Evolutionary conservation across 2,888 invertebrate genomes (phyloP).

Genomic region (Muschampia plurimacula): DNA sequence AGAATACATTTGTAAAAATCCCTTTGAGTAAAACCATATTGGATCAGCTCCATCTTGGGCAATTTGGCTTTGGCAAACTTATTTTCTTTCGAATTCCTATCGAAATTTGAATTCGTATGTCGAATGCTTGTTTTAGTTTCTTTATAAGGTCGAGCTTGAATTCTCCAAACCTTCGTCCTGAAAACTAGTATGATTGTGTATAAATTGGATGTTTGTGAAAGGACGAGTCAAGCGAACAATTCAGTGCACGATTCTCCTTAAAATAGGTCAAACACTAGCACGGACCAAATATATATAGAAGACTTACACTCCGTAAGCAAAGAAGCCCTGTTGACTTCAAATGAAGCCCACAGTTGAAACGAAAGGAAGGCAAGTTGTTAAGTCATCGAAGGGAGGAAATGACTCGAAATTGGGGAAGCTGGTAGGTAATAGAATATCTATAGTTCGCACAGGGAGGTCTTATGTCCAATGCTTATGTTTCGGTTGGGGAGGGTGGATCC

Average conservation of each 20-base stretch:
- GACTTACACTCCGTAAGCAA: background rate
- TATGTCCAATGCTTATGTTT: too few species aligned
- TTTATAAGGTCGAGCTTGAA: slow-evolving; percentile 12
- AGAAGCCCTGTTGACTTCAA: background rate
- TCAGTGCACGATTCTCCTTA: slow-evolving; percentile 30
- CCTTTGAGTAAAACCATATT: background rate
- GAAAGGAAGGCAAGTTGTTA: too few species aligned
- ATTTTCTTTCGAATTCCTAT: slow-evolving; percentile 20
- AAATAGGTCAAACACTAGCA: slow-evolving; percentile 26
- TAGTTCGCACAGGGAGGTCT: too few species aligned
- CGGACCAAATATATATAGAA: background rate
- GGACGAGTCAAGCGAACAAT: slow-evolving; percentile 33
- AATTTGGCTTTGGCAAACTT: slow-evolving; percentile 18
- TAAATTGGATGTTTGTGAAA: slow-evolving; percentile 38
- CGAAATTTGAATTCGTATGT: slow-evolving; percentile 20
- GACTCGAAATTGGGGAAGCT: too few species aligned
- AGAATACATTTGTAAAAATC: background rate
- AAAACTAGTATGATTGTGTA: slow-evolving; percentile 36
- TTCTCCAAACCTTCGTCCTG: slow-evolving; percentile 15
- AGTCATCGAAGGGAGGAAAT: too few species aligned
- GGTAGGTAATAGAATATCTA: too few species aligned
- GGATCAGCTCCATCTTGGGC: slow-evolving; percentile 9
- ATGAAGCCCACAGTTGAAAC: background rate
- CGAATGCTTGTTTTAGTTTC: slow-evolving; percentile 30
- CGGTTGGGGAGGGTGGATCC: too few species aligned